Evolutionary conservation across 2,888 invertebrate species (phyloP), one percentile per base, ranked within the genome.

Genomic region (Acronicta alni): DNA sequence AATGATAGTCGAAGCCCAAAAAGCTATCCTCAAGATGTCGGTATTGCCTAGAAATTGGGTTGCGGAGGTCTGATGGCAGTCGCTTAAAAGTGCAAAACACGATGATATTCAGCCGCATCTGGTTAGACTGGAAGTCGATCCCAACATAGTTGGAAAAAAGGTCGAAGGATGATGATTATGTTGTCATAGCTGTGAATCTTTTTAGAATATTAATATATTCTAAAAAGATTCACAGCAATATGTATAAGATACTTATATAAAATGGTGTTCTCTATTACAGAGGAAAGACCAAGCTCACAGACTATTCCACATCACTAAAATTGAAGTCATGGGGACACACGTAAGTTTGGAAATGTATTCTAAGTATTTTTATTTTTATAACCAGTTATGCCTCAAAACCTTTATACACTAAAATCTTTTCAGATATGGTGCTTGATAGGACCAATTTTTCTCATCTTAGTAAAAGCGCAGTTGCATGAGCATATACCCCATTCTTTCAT

Each of bases 241-340:
- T 23, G 71, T 80, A 75, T 73, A 80, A 78, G 67, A 69, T 75
- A 57, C 52, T 62, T 72, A 82, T 91, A 91, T 91, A 91, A 89
- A 88, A 83, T 85, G 80, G 76, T 78, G 80, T 63, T 72, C 70
- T 77, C 79, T 62, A 62, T 73, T 81, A 79, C 63, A 65, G 77
- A 63, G 75, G 85, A 90, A 85, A 83, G 61, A 60, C 73, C 72
- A 79, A 66, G 80, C 65, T 71, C 75, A 80, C 77, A 76, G 79
- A 80, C 79, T 77, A 79, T 79, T 53, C 65, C 62, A 61, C 32
- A 3, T 12, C 30, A 30, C 12, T 26, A 2, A 9, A 30, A 30
- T 67, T 56, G 72, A 73, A 83, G 81, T 79, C 70, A 89, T 90
- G 90, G 75, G 73, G 60, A 72, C 73, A 46, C 71, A 73, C 57